Percentiles rank a stretch among this genome's conserved stretches.
These are phyloP conservation scores for Adineta ricciae DNA, from an alignment of 2,888 invertebrate genomes.

Conservation along the genomic window DNA sequence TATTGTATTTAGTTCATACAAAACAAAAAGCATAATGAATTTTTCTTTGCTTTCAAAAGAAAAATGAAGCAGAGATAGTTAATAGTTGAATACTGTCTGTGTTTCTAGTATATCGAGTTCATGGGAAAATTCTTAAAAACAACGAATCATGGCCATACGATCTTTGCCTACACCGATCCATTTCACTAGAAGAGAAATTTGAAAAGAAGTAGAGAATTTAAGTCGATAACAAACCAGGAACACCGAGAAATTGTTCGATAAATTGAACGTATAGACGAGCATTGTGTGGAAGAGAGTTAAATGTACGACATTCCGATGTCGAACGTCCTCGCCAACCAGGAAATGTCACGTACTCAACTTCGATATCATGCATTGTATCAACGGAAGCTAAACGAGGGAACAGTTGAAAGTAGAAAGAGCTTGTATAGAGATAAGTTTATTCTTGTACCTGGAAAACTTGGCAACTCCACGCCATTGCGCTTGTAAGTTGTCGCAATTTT, in stretches of 20 bases:
- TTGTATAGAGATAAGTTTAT: constrained; percentile 66
- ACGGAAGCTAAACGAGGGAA: constrained; percentile 54
- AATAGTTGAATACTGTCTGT: too few relatives aligned
- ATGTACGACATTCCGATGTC: constrained; percentile 24
- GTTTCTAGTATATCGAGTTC: too few relatives aligned
- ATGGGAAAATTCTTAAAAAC: not conserved
- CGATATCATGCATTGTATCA: constrained; percentile 62
- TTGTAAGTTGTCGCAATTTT: constrained; percentile 65
- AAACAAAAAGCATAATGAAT: too few relatives aligned
- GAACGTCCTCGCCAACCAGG: constrained; percentile 75
- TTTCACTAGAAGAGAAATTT: not conserved
- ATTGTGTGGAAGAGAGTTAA: constrained; percentile 60
- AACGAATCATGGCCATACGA: constrained; percentile 25
- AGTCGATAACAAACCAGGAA: constrained; percentile 68
- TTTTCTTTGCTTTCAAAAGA: too few relatives aligned
- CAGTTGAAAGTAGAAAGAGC: constrained; percentile 53
- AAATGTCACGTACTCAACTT: constrained; percentile 71
- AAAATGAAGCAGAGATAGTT: too few relatives aligned
- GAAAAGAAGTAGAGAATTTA: not conserved
- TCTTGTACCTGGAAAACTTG: constrained; percentile 59
- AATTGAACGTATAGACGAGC: constrained; percentile 72
- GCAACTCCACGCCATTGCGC: constrained; percentile 66
- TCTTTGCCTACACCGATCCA: constrained; percentile 33
- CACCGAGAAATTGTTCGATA: constrained; percentile 68
- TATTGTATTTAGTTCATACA: too few relatives aligned